Conservation (phyloP, 2,888 invertebrate genomes). For the Drosophila longiperda region DNA sequence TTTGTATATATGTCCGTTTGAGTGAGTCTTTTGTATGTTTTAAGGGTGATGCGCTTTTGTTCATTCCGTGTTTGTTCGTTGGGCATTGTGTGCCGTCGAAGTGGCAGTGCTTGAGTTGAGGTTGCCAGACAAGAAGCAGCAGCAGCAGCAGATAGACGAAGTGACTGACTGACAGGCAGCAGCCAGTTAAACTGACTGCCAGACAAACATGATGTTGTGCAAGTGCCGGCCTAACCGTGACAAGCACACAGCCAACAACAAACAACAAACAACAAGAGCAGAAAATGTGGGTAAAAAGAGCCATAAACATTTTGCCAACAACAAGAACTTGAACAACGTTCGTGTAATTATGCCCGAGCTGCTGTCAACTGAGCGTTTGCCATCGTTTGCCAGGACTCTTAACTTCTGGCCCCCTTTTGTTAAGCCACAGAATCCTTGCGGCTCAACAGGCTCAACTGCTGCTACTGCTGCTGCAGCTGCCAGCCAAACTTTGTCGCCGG, state of each 20-base stretch:
- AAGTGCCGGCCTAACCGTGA: conserved; percentile 44
- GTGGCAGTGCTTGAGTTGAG: conserved; percentile 75
- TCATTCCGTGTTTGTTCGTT: conserved; percentile 41
- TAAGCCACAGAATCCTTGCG: conserved; percentile 36
- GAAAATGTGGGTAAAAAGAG: conserved; percentile 39
- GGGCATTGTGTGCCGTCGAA: conserved; percentile 61
- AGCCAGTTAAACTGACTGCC: conserved; percentile 15
- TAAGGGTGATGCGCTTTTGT: conserved; percentile 69
- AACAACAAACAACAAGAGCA: conserved; percentile 20
- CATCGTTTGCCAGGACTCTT: conserved; percentile 34
- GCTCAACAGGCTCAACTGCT: conserved; percentile 45
- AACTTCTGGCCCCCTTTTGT: conserved; percentile 41
- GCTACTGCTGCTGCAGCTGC: conserved; percentile 28
- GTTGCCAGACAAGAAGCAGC: conserved; percentile 43
- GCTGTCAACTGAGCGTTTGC: conserved; percentile 49
- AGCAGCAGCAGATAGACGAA: conserved; percentile 1
- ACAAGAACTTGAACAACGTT: conserved; percentile 57
- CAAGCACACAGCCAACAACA: conserved; percentile 11
- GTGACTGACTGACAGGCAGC: neutral
- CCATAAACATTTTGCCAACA: conserved; percentile 61
- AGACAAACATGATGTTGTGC: conserved; percentile 37
- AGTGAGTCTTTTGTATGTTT: conserved; percentile 43
- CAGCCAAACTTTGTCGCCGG: conserved; percentile 22
- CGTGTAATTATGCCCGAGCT: conserved; percentile 70
- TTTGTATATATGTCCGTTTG: conserved; percentile 2